Base-by-base conservation (phyloP, 2,888 invertebrate genomes). In the Ichneumon xanthorius region DNA sequence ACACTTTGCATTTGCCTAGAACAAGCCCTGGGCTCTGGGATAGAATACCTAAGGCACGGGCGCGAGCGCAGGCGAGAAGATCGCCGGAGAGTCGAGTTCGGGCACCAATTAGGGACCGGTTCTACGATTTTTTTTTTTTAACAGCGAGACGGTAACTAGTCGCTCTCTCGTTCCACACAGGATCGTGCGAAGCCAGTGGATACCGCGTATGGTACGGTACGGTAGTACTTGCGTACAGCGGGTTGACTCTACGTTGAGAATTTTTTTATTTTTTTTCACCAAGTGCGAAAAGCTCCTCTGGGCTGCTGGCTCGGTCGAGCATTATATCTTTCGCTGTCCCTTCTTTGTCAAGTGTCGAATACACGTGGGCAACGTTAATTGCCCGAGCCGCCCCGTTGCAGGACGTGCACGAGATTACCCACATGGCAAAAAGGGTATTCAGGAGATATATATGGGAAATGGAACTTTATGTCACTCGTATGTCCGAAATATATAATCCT, bases 51-150 rank as follows among this genome's bases (percentile, higher is more conserved):
- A 33, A 50, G 26, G 53, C 33, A 68, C 53, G 63, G 45, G 61
- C 55, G 53, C 63, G 45, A 67, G 30, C 67, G 67, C 53, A 55
- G 50, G 78, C 55, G 70, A 63, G 71, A 68, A 76, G 61, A 80
- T 73, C 72, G 72, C 53, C 61, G 61, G 83, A 77, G 77, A 53
- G 58, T 77, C 79, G 80, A 87, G 87, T 87, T 87, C 82, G 87
- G 88, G 89, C 89, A 89, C 87, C 89, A 89, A 89, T 90, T 89
- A 89, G 84, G 86, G 89, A 89, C 89, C 88, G 90, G 90, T 90
- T 89, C 86, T 80, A 70, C 70, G 40, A 87, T 87, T 87, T 87
- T 87, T 86, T 37, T 37, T 37, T 37, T 37, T 37, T 37, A 82
- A 86, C 71, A 72, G 72, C 76, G 73, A 71, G 70, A 48, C 48